Evolutionary conservation across 2,797 vertebrate genomes (phyloP), one percentile per base, ranked within the genome.

Genomic region (Phoxinus dragarum): DNA sequence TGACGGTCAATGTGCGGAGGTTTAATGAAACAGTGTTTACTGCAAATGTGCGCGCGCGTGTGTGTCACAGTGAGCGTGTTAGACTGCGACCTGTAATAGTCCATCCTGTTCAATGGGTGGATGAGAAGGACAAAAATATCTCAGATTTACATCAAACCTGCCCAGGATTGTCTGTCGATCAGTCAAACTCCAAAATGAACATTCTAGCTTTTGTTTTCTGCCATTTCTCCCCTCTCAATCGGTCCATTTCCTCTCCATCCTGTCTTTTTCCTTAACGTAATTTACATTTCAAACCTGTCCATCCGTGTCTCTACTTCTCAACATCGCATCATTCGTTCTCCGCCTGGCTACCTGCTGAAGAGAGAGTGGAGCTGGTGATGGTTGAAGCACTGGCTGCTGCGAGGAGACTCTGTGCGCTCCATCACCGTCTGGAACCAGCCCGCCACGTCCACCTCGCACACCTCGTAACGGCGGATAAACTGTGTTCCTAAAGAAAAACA

Each of bases 371-470:
- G 96, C 91, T 95, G 95, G 92, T 98, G 97, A 91, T 97, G 97
- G 94, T 94, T 97, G 93, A 97, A 97, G 94, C 95, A 96, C 90
- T 96, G 96, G 85, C 96, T 98, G 86, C 96, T 97, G 91, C 98
- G 96, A 0, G 97, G 98, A 0, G 98, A 98, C 93, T 99, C 98
- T 0, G 98, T 99, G 90, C 95, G 95, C 88, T 98, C 97, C 97
- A 99, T 98, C 92, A 98, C 96, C 1, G 96, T 94, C 95, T 98
- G 97, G 92, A 98, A 99, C 98, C 98, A 99, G 76, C 97, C 96
- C 0, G 97, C 97, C 89, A 99, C 98, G 2, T 99, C 98, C 89
- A 99, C 97, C 67, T 98, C 97, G 81, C 97, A 93, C 83, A 96
- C 97, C 94, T 98, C 97, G 0, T 97, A 99, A 86, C 94, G 97